phyloP scores from a whole-genome alignment of 2,113 vertebrate genomes.

The Python bivittatus region DNA sequence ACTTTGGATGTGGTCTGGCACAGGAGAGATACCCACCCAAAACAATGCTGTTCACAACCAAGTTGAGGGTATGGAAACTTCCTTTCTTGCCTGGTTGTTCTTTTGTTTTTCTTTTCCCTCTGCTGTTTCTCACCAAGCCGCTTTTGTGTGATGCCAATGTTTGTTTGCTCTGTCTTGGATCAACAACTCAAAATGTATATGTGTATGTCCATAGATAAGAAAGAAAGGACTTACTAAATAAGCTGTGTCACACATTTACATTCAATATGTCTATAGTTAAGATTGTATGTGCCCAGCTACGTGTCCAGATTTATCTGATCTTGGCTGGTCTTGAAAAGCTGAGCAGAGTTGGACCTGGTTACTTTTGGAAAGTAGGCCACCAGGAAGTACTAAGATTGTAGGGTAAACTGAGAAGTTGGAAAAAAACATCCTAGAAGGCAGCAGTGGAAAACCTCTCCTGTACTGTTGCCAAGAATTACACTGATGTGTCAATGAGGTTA shows the following conservation, averaged over 20 bases:
- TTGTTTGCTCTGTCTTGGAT: background rate
- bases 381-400: background rate
- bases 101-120: background rate
- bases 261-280: background rate
- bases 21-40: background rate
- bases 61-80: background rate
- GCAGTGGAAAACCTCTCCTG: background rate
- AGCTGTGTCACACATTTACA: background rate
- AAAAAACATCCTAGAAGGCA: background rate
- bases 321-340: background rate
- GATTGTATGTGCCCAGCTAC: background rate
- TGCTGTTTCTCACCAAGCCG: background rate
- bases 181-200: background rate
- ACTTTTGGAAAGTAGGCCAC: background rate
- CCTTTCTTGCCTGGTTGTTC: background rate
- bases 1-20: background rate
- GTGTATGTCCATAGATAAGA: background rate
- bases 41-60: background rate
- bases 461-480: background rate
- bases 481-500: background rate
- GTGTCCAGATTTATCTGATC: background rate
- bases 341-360: background rate
- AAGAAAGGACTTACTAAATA: background rate
- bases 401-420: background rate
- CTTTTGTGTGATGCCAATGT: background rate